These are phyloP conservation scores for mouse (Mus musculus) DNA, from an alignment of 2,113 vertebrate species.

Conservation along the genomic window GRCm39 chr7:13130501-13131000, in stretches of 20 bases:
- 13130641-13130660: not conserved
- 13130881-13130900: not conserved
- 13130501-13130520: not conserved
- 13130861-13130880: not conserved
- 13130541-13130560: not conserved
- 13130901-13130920: not conserved
- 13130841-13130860: not conserved
- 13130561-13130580: not conserved
- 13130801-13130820: not conserved
- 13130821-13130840: no score
- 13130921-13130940: not conserved
- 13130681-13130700: not conserved
- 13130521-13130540: not conserved
- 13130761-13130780: not conserved
- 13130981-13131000: not conserved
- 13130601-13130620: not conserved
- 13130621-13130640: not conserved
- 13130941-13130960: not conserved
- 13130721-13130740: fast-evolving
- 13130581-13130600: no score
- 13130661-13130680: not conserved
- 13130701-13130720: not conserved
- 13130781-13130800: no score
- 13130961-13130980: not conserved
- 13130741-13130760: no score